phyloP scores from a whole-genome alignment of 2,113 vertebrate species.

The Macroglossus sobrinus region DNA sequence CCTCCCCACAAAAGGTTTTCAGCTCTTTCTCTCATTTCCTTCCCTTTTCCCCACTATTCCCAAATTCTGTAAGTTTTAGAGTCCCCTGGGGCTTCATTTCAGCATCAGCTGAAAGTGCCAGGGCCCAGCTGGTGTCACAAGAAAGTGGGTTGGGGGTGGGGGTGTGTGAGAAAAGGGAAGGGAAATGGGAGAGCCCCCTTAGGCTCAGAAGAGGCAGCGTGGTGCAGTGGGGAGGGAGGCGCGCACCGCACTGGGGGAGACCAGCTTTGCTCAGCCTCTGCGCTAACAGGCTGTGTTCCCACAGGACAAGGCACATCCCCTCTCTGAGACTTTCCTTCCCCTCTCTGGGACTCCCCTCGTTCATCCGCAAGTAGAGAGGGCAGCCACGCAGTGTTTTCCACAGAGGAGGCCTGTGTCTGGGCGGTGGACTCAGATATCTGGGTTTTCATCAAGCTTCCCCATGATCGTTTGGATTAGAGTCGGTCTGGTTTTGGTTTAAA shows the following conservation, averaged over 20 bases:
- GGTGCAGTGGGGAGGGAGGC: not conserved
- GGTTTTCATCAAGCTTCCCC: not conserved
- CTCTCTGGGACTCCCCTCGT: not conserved
- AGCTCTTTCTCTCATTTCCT: not conserved
- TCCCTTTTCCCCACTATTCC: not conserved
- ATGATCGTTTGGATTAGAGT: not conserved
- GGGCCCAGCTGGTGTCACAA: not conserved
- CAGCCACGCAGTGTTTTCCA: not conserved
- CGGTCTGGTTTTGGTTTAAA: not conserved
- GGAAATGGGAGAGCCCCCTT: not conserved
- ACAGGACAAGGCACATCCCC: not conserved
- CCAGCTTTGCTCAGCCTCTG: not conserved
- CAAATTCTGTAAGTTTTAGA: not conserved
- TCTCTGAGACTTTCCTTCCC: not conserved
- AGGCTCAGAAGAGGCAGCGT: not conserved
- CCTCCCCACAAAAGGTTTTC: not conserved
- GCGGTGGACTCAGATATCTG: not conserved
- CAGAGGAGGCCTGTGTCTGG: not conserved
- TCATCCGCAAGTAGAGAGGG: not conserved
- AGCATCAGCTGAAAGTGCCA: not conserved
- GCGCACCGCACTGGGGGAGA: not conserved
- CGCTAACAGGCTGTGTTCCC: not conserved
- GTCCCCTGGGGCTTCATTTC: slow-evolving; percentile 9
- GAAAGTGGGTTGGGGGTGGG: not conserved
- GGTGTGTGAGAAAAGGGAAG: not conserved